phyloP scores from a whole-genome alignment of 2,888 invertebrate species.

The Nesidiocoris tenuis region DNA sequence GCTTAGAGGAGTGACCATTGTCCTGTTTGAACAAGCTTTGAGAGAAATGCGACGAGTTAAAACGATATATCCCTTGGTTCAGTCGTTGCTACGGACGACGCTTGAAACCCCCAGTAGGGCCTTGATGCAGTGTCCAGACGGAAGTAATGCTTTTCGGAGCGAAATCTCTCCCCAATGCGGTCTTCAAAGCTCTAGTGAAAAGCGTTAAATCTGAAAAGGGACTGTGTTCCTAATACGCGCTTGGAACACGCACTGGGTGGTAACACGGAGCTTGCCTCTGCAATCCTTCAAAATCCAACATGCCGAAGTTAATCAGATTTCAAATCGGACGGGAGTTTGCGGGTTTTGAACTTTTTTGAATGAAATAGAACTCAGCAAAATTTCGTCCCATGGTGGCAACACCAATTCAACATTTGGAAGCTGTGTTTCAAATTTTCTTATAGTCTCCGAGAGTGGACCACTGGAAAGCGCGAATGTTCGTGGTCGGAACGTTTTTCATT shows the following conservation, averaged over 20 bases:
- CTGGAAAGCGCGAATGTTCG: too few relatives aligned
- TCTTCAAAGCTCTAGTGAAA: conserved; percentile 29
- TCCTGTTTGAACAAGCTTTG: not conserved
- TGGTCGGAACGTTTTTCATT: too few relatives aligned
- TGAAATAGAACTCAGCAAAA: too few relatives aligned
- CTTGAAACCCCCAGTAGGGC: conserved; percentile 1
- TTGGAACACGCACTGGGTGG: not conserved
- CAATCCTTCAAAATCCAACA: not conserved
- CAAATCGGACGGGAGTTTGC: not conserved
- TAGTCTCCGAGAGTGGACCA: too few relatives aligned
- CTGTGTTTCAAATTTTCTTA: too few relatives aligned
- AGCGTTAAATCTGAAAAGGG: conserved; percentile 29
- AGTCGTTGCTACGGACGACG: conserved; percentile 4
- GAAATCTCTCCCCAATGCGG: conserved; percentile 17
- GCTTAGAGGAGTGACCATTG: conserved; percentile 4
- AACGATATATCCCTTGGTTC: conserved; percentile 1
- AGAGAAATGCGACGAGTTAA: not conserved
- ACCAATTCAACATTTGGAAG: too few relatives aligned
- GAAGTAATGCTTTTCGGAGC: conserved; percentile 14
- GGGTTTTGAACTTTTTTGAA: too few relatives aligned
- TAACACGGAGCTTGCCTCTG: not conserved
- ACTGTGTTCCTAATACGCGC: conserved; percentile 20
- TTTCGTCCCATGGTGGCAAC: too few relatives aligned
- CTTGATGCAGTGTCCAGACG: not conserved
- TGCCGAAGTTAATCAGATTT: not conserved